Conservation (phyloP, 2,113 vertebrate genomes). For the Clinocottus analis region DNA sequence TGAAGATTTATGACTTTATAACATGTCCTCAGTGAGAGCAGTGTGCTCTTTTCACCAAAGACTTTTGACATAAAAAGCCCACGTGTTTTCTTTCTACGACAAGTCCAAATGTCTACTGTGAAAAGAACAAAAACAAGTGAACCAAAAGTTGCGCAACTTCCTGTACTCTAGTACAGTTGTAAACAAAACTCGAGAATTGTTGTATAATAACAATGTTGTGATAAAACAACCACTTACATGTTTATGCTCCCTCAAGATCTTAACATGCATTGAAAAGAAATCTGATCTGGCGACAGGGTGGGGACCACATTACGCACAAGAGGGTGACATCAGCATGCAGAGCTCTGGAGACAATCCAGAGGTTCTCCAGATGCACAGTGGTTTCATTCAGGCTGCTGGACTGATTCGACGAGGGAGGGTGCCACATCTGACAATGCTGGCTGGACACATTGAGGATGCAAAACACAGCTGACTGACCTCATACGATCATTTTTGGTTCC, state of each 20-base stretch:
- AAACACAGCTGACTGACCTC: constrained; percentile 68
- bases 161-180: neutral
- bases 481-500: constrained; percentile 33
- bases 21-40: neutral
- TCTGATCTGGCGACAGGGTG: constrained; percentile 63
- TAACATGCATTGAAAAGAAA: constrained; percentile 27
- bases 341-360: constrained; percentile 71
- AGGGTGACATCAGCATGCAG: constrained; percentile 72
- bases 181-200: neutral
- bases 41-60: neutral
- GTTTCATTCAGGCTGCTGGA: constrained; percentile 59
- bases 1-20: neutral
- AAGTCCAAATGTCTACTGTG: neutral
- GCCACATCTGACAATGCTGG: constrained; percentile 57
- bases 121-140: neutral
- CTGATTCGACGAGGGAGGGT: constrained; percentile 32
- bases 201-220: neutral
- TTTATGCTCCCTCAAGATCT: constrained; percentile 7
- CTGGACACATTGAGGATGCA: constrained; percentile 41
- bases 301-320: constrained; percentile 53
- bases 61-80: neutral
- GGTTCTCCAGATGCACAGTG: constrained; percentile 74
- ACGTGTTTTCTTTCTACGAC: neutral
- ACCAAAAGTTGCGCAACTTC: neutral
- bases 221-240: neutral